Conservation (phyloP, 2,888 invertebrate genomes). For the Aethes cnicana region DNA sequence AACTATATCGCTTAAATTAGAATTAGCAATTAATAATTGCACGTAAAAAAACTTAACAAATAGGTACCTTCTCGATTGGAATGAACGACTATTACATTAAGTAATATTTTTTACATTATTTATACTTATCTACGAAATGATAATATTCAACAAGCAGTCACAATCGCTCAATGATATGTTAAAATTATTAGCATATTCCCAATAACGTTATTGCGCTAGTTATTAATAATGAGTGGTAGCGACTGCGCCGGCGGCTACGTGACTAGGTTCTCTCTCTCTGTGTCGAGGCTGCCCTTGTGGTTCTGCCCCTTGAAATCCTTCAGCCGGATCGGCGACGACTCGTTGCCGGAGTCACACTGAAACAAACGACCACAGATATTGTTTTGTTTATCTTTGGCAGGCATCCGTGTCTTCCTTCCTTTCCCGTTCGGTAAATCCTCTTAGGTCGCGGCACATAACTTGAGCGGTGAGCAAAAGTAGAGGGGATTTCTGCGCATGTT, state of each 20-base stretch:
- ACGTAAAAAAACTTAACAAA: slow-evolving; percentile 83
- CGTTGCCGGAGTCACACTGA: slow-evolving; percentile 86
- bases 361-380: slow-evolving; percentile 34
- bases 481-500: too few species aligned
- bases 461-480: too few species aligned
- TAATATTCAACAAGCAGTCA: slow-evolving; percentile 80
- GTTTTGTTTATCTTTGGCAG: not conserved
- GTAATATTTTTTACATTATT: slow-evolving; percentile 78
- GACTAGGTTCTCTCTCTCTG: slow-evolving; percentile 67
- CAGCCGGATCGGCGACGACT: slow-evolving; percentile 83
- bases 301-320: slow-evolving; percentile 78
- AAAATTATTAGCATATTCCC: slow-evolving; percentile 67
- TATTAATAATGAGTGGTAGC: slow-evolving; percentile 39
- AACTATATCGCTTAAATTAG: slow-evolving; percentile 81
- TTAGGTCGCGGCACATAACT: too few species aligned
- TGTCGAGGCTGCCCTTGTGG: slow-evolving; percentile 63
- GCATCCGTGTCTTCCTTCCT: too few species aligned
- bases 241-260: slow-evolving; percentile 49
- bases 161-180: slow-evolving; percentile 84
- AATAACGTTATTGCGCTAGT: slow-evolving; percentile 73
- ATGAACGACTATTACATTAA: slow-evolving; percentile 79
- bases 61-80: slow-evolving; percentile 81
- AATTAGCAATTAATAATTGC: slow-evolving; percentile 83
- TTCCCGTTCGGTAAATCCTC: too few species aligned
- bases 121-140: slow-evolving; percentile 76